Evolutionary conservation across 2,797 vertebrate genomes (phyloP).

Genomic region (Decapterus maruadsi): DNA sequence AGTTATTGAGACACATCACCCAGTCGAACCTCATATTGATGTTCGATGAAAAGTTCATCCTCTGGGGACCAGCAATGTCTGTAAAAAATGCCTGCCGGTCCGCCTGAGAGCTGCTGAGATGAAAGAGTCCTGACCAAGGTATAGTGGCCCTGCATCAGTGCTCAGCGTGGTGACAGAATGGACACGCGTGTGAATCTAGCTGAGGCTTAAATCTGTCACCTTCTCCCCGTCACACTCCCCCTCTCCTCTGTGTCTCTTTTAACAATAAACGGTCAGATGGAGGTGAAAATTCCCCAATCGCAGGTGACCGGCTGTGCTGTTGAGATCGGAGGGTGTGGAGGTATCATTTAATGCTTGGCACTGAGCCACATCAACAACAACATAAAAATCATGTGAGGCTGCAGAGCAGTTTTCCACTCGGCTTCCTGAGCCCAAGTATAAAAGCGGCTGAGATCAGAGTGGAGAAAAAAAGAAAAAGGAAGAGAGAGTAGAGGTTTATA

Average conservation of each 20-base stretch:
- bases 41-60: background rate
- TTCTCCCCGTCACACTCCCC: background rate
- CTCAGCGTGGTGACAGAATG: background rate
- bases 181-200: slow-evolving; percentile 4
- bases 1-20: background rate
- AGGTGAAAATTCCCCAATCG: slow-evolving; percentile 4
- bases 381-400: slow-evolving; percentile 17
- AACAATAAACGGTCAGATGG: slow-evolving; percentile 30
- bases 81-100: background rate
- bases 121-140: background rate
- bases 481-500: background rate
- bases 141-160: background rate
- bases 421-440: background rate
- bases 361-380: slow-evolving; percentile 18
- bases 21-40: background rate
- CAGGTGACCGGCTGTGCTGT: slow-evolving; percentile 45
- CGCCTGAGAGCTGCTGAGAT: background rate
- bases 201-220: slow-evolving; percentile 26
- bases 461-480: background rate
- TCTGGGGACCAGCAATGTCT: background rate
- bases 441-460: background rate
- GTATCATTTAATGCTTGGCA: slow-evolving; percentile 37
- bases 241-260: background rate
- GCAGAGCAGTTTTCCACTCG: slow-evolving; percentile 15
- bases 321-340: slow-evolving; percentile 19